A percentile compares a stretch with the other conserved stretches of the same genome.
These are phyloP conservation scores for Himalopsyche tibetana DNA, from an alignment of 2,888 invertebrate genomes.

Conservation along the genomic window DNA sequence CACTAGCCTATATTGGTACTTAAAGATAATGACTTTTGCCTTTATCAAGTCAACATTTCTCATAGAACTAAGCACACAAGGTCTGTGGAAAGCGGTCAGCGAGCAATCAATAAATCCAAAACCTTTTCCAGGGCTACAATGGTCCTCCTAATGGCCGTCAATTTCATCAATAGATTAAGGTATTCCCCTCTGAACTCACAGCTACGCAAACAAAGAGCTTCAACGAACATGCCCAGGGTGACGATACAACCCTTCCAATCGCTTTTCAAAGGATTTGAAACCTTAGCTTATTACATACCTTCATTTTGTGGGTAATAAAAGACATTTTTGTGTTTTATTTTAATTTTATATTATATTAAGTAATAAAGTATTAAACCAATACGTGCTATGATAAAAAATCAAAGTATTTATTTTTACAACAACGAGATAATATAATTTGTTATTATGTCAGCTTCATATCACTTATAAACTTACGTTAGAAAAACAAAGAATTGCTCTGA, in stretches of 20 bases:
- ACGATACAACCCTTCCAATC: slow-evolving; percentile 51
- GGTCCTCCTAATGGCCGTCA: slow-evolving; percentile 57
- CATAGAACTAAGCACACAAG: slow-evolving; percentile 27
- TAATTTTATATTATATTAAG: too few relatives aligned
- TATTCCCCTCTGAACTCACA: slow-evolving; percentile 53
- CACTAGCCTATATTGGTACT: slow-evolving; percentile 15
- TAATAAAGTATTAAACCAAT: too few relatives aligned
- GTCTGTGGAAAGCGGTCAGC: slow-evolving; percentile 5
- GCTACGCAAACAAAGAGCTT: slow-evolving; percentile 48
- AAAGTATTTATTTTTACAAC: too few relatives aligned
- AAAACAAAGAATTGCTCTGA: too few relatives aligned
- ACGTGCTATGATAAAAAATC: too few relatives aligned
- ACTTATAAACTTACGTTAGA: too few relatives aligned
- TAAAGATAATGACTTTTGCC: slow-evolving; percentile 34
- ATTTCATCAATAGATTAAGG: slow-evolving; percentile 61
- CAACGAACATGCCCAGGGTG: not conserved
- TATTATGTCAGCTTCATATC: too few relatives aligned
- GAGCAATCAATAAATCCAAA: slow-evolving; percentile 42
- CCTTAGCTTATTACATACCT: not conserved
- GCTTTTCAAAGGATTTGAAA: slow-evolving; percentile 14
- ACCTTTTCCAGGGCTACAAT: slow-evolving; percentile 57
- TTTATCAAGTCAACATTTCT: slow-evolving; percentile 34
- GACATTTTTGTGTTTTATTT: too few relatives aligned
- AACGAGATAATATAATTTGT: too few relatives aligned
- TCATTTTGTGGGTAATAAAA: too few relatives aligned